Evolutionary conservation across 1,140 invertebrate genomes (phyloP).

Genomic region (Neodiprion virginianus): DNA sequence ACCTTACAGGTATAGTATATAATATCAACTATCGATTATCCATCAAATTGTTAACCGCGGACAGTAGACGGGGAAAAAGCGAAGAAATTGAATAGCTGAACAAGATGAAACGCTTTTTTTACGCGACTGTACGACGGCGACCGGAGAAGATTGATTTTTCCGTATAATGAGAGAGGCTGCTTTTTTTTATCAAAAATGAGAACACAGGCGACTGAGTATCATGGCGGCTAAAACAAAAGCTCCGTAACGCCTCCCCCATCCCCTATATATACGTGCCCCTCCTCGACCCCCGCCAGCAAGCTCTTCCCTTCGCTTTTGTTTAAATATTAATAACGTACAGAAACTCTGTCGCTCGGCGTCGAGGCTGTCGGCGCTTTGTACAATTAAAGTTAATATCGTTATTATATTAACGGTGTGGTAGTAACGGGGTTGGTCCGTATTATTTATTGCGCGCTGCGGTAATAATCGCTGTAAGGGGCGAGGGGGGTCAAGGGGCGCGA

Average conservation of each 20-base stretch:
- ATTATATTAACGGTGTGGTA: conserved; percentile 29
- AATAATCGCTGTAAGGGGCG: background rate
- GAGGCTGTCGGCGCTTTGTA: conserved; percentile 33
- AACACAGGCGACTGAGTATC: background rate
- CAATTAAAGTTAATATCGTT: conserved; percentile 46
- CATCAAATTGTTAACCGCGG: background rate
- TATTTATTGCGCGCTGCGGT: conserved; percentile 36
- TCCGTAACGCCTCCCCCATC: background rate
- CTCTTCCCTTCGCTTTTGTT: conserved; percentile 33
- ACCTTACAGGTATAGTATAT: too few relatives aligned
- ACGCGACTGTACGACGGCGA: background rate
- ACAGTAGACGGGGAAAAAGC: background rate
- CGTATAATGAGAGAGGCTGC: background rate
- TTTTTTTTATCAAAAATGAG: conserved; percentile 5
- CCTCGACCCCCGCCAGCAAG: background rate
- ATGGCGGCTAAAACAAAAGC: background rate
- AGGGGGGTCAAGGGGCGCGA: background rate
- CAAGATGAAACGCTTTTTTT: background rate
- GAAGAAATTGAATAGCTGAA: background rate
- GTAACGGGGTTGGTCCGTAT: conserved; percentile 23
- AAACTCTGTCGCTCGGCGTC: conserved; percentile 30
- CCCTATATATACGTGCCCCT: background rate
- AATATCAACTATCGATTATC: background rate
- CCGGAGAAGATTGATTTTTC: conserved; percentile 1
- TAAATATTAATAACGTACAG: conserved; percentile 45